Conservation (phyloP, 2,113 vertebrate genomes). For the Apaloderma vittatum region DNA sequence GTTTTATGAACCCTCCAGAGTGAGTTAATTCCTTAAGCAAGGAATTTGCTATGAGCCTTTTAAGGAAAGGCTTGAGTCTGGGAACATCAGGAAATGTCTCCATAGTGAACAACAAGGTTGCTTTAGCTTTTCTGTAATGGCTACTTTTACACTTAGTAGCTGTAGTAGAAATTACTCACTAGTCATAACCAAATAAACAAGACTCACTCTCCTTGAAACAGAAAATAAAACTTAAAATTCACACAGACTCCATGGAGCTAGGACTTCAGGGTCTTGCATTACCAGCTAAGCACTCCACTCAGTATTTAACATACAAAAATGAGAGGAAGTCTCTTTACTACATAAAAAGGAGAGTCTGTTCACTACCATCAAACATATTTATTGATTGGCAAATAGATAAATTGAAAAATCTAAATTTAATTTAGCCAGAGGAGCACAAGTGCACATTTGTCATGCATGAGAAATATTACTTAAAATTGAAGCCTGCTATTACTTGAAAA, state of each 20-base stretch:
- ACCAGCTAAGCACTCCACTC: not conserved
- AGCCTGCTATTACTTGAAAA: not conserved
- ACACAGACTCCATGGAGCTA: not conserved
- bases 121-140: not conserved
- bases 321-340: not conserved
- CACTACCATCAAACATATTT: not conserved
- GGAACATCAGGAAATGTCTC: not conserved
- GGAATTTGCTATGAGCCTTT: not conserved
- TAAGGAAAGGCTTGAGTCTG: not conserved
- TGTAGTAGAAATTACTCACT: not conserved
- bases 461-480: not conserved
- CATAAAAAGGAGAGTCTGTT: not conserved
- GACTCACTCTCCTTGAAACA: not conserved
- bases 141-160: not conserved
- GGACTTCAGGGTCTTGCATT: not conserved
- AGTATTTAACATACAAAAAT: not conserved
- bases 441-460: constrained; percentile 23
- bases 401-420: constrained; percentile 45
- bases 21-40: not conserved
- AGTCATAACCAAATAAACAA: not conserved
- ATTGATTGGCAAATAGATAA: constrained; percentile 14
- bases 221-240: not conserved
- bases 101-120: not conserved
- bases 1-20: not conserved
- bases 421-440: not conserved